Evolutionary conservation across 1,140 invertebrate genomes (phyloP).

Genomic region (Eurosta solidaginis): DNA sequence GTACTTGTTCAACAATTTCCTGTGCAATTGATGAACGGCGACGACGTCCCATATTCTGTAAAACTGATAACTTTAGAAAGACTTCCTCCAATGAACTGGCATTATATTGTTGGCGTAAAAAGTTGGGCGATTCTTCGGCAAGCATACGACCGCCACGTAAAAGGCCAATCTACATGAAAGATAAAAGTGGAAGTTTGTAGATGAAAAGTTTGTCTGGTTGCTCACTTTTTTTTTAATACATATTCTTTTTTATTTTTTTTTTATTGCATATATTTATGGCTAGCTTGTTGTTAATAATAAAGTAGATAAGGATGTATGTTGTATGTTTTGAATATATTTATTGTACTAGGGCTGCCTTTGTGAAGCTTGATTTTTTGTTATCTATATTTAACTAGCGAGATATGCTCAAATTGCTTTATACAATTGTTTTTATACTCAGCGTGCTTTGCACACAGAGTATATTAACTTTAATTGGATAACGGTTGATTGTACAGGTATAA

Average conservation of each 20-base stretch:
- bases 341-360: no score
- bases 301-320: neutral
- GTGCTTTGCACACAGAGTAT: no score
- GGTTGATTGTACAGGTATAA: no score
- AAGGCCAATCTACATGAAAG: constrained; percentile 76
- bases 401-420: no score
- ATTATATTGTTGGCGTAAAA: constrained; percentile 76
- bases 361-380: no score
- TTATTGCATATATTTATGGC: neutral
- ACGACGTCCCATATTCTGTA: constrained; percentile 79
- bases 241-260: neutral
- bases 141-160: constrained; percentile 90
- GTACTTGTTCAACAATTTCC: constrained; percentile 70
- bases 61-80: constrained; percentile 86
- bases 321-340: neutral
- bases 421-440: no score
- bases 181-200: neutral
- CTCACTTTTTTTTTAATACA: neutral
- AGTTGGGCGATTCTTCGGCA: constrained; percentile 86
- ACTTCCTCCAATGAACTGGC: constrained; percentile 87
- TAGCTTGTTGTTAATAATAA: neutral
- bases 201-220: neutral
- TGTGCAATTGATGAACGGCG: constrained; percentile 77
- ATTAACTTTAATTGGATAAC: no score
- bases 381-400: no score